phyloP scores from a whole-genome alignment of 2,888 invertebrate species.

The Dendrolimus houi region DNA sequence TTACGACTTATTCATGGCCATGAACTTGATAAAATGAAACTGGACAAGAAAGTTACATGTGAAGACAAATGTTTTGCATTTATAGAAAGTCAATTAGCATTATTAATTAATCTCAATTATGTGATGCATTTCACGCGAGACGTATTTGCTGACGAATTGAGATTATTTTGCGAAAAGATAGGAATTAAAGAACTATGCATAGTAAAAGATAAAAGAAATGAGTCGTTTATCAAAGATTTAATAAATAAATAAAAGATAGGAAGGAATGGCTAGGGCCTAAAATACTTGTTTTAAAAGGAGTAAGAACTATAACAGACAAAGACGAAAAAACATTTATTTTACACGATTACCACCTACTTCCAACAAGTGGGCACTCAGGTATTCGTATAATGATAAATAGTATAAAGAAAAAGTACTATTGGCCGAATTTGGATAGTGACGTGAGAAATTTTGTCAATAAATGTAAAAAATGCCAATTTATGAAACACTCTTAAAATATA shows the following conservation, averaged over 20 bases:
- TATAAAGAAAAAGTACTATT: neutral
- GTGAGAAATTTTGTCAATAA: conserved; percentile 2
- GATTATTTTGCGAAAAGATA: too few species aligned
- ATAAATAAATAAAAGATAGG: neutral
- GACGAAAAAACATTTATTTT: neutral
- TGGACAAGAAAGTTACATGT: too few species aligned
- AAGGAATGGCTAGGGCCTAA: neutral
- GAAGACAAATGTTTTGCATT: too few species aligned
- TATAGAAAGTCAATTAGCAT: too few species aligned
- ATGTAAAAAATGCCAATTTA: conserved; percentile 4
- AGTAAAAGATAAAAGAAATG: neutral
- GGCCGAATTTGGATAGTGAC: conserved; percentile 4
- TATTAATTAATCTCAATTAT: too few species aligned
- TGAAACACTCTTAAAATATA: neutral
- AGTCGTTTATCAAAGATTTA: neutral
- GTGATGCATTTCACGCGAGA: too few species aligned
- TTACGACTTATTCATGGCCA: too few species aligned
- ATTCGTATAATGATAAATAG: conserved; percentile 1
- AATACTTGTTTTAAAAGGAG: neutral
- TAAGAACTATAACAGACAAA: neutral
- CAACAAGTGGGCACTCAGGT: neutral
- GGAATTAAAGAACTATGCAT: too few species aligned
- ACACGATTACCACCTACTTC: neutral
- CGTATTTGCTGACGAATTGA: too few species aligned
- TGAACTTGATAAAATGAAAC: too few species aligned